Evolutionary conservation across 2,113 vertebrate species (phyloP).

Genomic region (Megalops atlanticus): DNA sequence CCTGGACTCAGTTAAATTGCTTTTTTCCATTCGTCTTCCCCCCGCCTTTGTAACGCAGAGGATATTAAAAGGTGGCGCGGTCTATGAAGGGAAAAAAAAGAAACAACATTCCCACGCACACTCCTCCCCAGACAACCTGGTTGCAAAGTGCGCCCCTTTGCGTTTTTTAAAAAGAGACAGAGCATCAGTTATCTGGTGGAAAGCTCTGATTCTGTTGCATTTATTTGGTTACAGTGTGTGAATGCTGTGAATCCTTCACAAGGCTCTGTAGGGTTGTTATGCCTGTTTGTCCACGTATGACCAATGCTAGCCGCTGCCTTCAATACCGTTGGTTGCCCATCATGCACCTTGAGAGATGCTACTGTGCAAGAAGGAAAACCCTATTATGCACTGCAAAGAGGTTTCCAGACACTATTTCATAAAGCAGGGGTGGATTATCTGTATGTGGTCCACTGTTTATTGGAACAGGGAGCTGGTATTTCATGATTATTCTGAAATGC

Average conservation of each 20-base stretch:
- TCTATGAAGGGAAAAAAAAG: not conserved
- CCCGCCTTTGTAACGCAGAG: not conserved
- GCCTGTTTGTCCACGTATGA: not conserved
- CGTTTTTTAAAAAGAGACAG: not conserved
- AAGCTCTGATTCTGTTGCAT: not conserved
- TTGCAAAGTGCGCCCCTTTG: not conserved
- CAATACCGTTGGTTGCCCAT: not conserved
- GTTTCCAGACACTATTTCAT: no score
- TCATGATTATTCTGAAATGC: no score
- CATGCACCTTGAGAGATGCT: not conserved
- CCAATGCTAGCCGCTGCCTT: no score
- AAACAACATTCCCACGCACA: not conserved
- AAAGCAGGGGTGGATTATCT: no score
- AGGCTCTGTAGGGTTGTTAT: no score
- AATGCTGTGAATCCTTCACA: no score
- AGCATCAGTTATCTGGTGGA: not conserved
- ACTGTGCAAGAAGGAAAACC: not conserved
- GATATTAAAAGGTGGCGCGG: not conserved
- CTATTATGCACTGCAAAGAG: no score
- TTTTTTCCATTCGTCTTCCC: constrained; percentile 34
- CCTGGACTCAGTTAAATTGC: constrained; percentile 43
- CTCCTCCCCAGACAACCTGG: not conserved
- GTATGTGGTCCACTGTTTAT: no score
- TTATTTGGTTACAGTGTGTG: no score
- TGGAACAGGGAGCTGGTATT: no score